Evolutionary conservation across 2,888 invertebrate species (phyloP).

Genomic region (Ophonus ardosiacus): DNA sequence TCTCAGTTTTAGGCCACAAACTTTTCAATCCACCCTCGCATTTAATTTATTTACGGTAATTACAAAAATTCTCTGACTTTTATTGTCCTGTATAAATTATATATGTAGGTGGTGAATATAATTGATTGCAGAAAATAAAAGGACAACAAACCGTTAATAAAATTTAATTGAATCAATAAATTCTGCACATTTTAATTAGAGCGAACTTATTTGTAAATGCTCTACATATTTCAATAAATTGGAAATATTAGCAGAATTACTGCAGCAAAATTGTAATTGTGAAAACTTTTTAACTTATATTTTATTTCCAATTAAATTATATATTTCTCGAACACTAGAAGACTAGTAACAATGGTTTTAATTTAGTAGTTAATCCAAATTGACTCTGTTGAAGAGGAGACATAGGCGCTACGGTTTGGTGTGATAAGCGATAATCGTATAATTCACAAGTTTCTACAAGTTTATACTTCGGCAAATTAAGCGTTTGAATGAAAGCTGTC

Average conservation of each 20-base stretch:
- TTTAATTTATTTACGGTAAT: too few species aligned
- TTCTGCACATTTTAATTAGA: neutral
- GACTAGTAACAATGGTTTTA: neutral
- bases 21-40: too few species aligned
- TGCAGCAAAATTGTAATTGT: neutral
- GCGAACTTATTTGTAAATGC: neutral
- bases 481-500: conserved; percentile 14
- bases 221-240: neutral
- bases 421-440: neutral
- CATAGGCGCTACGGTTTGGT: neutral
- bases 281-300: too few species aligned
- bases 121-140: neutral
- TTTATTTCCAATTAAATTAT: neutral
- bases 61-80: too few species aligned
- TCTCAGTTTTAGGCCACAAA: too few species aligned
- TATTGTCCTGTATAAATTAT: too few species aligned
- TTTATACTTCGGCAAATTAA: conserved; percentile 1
- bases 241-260: neutral
- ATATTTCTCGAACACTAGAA: neutral
- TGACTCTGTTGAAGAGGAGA: neutral
- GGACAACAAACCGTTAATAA: neutral
- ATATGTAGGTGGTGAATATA: too few species aligned
- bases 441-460: conserved; percentile 1
- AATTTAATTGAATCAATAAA: neutral
- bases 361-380: neutral